Conservation (phyloP, 2,797 vertebrate species). For the Tragelaphus oryx region DNA sequence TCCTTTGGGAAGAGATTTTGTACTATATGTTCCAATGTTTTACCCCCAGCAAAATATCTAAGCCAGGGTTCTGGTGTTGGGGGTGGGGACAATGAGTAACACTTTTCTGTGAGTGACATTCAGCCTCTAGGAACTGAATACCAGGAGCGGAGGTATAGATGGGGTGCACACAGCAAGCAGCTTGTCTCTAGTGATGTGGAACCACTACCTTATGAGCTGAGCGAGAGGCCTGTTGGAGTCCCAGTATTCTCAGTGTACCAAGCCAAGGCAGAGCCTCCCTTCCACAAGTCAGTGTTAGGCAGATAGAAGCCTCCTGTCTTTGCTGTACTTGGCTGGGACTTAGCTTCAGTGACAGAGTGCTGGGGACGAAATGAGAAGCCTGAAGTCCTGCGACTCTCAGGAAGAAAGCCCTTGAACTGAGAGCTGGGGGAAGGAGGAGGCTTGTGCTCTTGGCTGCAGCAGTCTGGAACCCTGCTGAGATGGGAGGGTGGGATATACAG, state of each 20-base stretch:
- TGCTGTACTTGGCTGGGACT: background rate
- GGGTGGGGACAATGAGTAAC: background rate
- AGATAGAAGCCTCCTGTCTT: background rate
- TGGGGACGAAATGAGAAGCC: background rate
- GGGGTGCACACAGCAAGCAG: background rate
- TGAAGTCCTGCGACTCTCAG: background rate
- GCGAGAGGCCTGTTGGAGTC: background rate
- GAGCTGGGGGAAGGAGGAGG: background rate
- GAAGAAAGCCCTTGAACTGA: background rate
- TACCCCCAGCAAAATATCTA: background rate
- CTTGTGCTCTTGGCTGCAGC: background rate
- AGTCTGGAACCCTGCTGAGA: background rate
- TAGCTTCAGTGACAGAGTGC: background rate
- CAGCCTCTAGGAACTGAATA: background rate
- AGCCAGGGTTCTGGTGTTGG: background rate
- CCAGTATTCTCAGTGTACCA: background rate
- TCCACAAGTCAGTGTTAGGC: background rate
- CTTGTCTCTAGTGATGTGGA: background rate
- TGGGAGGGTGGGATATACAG: background rate
- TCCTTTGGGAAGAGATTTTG: background rate
- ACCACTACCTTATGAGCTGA: background rate
- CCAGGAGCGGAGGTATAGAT: no score
- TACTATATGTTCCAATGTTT: background rate
- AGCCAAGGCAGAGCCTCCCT: background rate
- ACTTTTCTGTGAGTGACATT: background rate